Conservation (phyloP, 2,113 vertebrate species). For the Pseudopipra pipra region DNA sequence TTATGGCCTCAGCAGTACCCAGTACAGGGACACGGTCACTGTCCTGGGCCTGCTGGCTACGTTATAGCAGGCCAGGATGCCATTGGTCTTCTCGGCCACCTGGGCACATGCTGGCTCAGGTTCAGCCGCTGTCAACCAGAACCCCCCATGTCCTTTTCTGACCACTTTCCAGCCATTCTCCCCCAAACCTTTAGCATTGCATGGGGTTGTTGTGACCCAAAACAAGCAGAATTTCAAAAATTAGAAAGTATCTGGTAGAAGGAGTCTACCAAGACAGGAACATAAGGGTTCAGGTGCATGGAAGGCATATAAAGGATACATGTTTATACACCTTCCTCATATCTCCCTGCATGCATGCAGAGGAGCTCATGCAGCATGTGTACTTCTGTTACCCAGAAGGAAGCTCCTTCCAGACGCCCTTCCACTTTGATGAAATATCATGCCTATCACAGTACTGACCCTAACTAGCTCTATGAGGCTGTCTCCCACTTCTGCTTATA, state of each 20-base stretch:
- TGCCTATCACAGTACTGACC: not conserved
- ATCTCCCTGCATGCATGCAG: accelerated
- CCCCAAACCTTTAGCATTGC: not conserved
- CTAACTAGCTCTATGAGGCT: not conserved
- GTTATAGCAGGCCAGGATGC: accelerated
- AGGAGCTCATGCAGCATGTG: not conserved
- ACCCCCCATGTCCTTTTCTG: not conserved
- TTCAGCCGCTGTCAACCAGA: not conserved
- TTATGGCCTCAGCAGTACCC: accelerated
- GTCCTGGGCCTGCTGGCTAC: not conserved
- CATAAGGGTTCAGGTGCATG: not conserved
- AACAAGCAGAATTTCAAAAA: not conserved
- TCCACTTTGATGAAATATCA: not conserved
- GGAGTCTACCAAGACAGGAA: not conserved
- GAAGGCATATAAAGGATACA: not conserved
- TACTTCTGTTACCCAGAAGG: not conserved
- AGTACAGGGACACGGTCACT: accelerated
- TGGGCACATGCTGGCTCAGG: accelerated
- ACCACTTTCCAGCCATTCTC: not conserved
- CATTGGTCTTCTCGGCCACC: not conserved
- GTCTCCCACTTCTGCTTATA: not conserved
- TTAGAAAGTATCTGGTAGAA: not conserved
- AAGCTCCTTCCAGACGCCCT: not conserved
- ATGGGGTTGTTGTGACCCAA: not conserved
- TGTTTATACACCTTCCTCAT: not conserved